phyloP scores from a whole-genome alignment of 2,797 vertebrate species.

The Serranus cabrilla region DNA sequence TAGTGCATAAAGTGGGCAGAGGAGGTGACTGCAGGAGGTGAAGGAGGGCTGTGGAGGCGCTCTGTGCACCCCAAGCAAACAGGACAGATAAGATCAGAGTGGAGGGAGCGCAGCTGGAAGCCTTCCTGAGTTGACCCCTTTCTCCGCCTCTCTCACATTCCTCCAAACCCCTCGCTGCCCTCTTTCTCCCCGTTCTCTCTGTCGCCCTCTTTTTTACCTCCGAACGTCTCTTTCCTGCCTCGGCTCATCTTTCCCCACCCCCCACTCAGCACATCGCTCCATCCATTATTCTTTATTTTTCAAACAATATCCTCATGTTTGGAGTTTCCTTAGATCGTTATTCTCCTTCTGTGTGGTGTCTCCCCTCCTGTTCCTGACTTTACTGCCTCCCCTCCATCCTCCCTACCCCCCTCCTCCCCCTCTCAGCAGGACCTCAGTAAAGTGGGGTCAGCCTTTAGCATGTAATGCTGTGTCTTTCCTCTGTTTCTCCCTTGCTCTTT shows the following conservation, averaged over 20 bases:
- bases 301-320: conserved; percentile 68
- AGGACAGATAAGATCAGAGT: conserved; percentile 81
- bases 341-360: conserved; percentile 59
- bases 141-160: conserved; percentile 73
- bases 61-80: conserved; percentile 67
- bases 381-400: conserved; percentile 53
- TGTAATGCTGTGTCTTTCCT: conserved; percentile 73
- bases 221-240: conserved; percentile 46
- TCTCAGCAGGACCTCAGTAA: conserved; percentile 71
- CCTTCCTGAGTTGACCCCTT: conserved; percentile 71
- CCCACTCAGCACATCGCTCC: conserved; percentile 15
- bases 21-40: conserved; percentile 36
- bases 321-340: conserved; percentile 53
- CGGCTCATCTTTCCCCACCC: conserved; percentile 31
- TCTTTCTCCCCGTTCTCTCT: conserved; percentile 20
- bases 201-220: conserved; percentile 25
- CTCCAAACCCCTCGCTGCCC: conserved; percentile 51
- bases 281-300: conserved; percentile 69
- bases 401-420: conserved; percentile 29
- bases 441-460: conserved; percentile 78
- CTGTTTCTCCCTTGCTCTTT: conserved; percentile 74
- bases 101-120: conserved; percentile 77
- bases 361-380: conserved; percentile 61
- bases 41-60: conserved; percentile 22
- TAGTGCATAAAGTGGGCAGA: conserved; percentile 17